Conservation (phyloP, 2,113 vertebrate genomes). For the Trichechus manatus region DNA sequence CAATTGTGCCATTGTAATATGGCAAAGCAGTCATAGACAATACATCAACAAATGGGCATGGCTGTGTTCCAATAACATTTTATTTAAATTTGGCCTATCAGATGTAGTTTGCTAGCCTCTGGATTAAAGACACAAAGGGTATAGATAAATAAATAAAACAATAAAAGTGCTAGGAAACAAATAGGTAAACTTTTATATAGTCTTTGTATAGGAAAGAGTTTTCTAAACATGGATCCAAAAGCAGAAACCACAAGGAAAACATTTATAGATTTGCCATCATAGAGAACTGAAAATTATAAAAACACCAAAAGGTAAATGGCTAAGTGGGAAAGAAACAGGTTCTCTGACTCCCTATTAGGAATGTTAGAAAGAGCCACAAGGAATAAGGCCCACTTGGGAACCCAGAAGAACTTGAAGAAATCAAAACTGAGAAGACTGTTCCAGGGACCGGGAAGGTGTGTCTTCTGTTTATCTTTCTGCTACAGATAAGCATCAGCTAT, state of each 20-base stretch:
- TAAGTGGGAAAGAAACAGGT: not conserved
- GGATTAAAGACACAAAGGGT: not conserved
- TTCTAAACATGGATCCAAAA: slow-evolving; percentile 17
- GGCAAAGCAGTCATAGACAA: not conserved
- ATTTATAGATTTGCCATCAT: not conserved
- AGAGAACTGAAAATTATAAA: slow-evolving; percentile 43
- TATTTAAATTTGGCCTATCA: not conserved
- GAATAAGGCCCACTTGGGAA: not conserved
- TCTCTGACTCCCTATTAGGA: not conserved
- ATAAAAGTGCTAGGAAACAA: not conserved
- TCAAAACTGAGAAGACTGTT: not conserved
- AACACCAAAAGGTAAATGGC: not conserved
- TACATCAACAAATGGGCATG: not conserved
- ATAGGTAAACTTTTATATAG: not conserved
- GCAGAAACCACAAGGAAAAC: not conserved
- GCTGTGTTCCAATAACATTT: not conserved
- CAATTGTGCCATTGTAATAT: not conserved
- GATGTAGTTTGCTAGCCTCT: not conserved
- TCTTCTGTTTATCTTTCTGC: not conserved
- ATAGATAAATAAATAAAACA: not conserved
- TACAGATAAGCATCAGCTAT: not conserved
- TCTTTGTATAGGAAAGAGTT: not conserved
- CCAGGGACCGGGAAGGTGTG: not conserved
- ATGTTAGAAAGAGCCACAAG: not conserved
- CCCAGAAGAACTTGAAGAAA: not conserved